Evolutionary conservation across 2,888 invertebrate genomes (phyloP).

Genomic region (Hylaea fasciaria): DNA sequence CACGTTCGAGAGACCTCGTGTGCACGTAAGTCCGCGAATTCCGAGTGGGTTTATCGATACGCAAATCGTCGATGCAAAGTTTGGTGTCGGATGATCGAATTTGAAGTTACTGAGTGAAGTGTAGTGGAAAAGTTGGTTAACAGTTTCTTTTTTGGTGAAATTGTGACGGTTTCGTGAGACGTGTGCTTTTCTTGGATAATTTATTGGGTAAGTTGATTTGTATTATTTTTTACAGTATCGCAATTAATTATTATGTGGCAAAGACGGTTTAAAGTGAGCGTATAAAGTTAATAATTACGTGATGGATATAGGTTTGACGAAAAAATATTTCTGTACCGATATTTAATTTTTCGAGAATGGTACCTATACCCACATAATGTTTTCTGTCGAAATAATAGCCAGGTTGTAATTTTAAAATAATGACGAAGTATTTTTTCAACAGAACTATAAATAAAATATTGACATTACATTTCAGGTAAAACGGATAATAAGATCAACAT

Average conservation of each 20-base stretch:
- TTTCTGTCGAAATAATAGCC: too few species aligned
- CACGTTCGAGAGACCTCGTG: neutral
- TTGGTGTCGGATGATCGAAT: constrained; percentile 29
- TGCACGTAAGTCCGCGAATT: constrained; percentile 5
- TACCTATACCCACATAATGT: too few species aligned
- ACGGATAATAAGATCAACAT: too few species aligned
- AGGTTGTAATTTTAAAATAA: too few species aligned
- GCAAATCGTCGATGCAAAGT: constrained; percentile 33
- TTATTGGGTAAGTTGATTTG: constrained; percentile 34
- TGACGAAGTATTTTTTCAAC: too few species aligned
- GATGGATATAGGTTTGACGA: too few species aligned
- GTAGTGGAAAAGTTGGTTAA: constrained; percentile 29
- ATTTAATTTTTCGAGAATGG: too few species aligned
- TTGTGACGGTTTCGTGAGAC: constrained; percentile 9
- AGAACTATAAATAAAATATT: too few species aligned
- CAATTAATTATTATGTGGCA: neutral
- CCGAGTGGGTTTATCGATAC: constrained; percentile 39
- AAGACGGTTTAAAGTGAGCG: neutral
- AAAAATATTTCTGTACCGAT: too few species aligned
- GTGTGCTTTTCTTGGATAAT: constrained; percentile 24
- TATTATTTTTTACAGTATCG: neutral
- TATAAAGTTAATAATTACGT: too few species aligned
- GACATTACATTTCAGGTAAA: too few species aligned
- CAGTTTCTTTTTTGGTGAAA: constrained; percentile 22
- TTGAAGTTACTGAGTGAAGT: constrained; percentile 30